Evolutionary conservation across 2,113 vertebrate genomes (phyloP).

Genomic region (Dicentrarchus labrax): DNA sequence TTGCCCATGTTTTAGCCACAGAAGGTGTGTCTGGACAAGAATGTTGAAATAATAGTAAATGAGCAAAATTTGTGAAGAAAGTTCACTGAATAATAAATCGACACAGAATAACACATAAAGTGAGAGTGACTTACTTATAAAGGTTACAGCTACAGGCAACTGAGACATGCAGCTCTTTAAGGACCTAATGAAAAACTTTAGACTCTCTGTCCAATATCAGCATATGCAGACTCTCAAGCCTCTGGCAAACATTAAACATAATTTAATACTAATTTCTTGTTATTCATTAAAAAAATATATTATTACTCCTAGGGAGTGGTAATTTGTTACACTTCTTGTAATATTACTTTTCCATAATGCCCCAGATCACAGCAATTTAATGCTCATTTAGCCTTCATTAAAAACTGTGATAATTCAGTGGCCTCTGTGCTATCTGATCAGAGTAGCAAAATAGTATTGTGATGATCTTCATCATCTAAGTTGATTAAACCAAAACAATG

Average conservation of each 20-base stretch:
- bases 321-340: slow-evolving; percentile 22
- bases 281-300: slow-evolving; percentile 26
- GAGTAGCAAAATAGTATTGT: not conserved
- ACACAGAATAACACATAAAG: not conserved
- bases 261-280: slow-evolving; percentile 41
- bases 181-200: slow-evolving; percentile 49
- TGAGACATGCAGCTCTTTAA: slow-evolving; percentile 42
- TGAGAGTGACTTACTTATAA: slow-evolving; percentile 35
- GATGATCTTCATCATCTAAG: not conserved
- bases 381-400: slow-evolving; percentile 23
- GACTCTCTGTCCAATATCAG: slow-evolving; percentile 31
- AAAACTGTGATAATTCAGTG: not conserved
- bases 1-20: not conserved
- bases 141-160: slow-evolving; percentile 46
- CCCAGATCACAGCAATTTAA: slow-evolving; percentile 4
- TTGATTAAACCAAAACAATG: not conserved
- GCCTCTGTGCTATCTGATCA: not conserved
- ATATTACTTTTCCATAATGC: slow-evolving; percentile 16
- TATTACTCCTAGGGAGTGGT: slow-evolving; percentile 20
- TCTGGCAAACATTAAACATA: slow-evolving; percentile 41
- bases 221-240: slow-evolving; percentile 20
- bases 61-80: not conserved
- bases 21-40: not conserved
- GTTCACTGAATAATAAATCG: slow-evolving; percentile 4
- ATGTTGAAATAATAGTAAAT: not conserved